phyloP scores from a whole-genome alignment of 2,113 vertebrate genomes.

The Lophius piscatorius region DNA sequence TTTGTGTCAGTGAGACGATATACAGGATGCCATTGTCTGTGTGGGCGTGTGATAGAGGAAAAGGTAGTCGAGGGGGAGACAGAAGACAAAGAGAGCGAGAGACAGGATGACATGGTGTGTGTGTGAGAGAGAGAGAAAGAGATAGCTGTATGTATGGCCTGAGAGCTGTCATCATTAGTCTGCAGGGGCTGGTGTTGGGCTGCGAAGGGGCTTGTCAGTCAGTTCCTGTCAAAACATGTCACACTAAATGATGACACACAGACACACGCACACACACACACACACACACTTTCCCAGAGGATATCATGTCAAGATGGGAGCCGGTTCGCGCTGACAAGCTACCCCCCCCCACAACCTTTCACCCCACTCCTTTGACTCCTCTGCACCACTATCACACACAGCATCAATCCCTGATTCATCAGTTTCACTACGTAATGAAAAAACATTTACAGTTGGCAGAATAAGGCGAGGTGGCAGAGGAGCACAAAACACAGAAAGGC shows the following conservation, averaged over 20 bases:
- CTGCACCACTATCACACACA: conserved; percentile 1
- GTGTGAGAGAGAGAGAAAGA: conserved; percentile 40
- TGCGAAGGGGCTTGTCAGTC: conserved; percentile 69
- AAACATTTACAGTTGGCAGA: conserved; percentile 13
- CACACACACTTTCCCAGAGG: conserved; percentile 52
- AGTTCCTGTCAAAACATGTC: conserved; percentile 75
- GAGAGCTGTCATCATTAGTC: conserved; percentile 74
- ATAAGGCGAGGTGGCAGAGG: background rate
- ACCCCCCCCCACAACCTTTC: conserved; percentile 55
- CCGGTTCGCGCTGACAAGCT: conserved; percentile 55
- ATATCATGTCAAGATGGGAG: conserved; percentile 61
- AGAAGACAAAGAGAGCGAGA: conserved; percentile 72
- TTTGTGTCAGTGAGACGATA: conserved; percentile 70
- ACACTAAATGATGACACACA: conserved; percentile 34
- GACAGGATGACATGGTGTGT: conserved; percentile 59
- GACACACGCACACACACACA: conserved; percentile 19
- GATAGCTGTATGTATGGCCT: conserved; percentile 66
- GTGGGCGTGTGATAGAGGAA: conserved; percentile 73
- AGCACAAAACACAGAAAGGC: background rate
- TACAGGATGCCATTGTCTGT: conserved; percentile 77
- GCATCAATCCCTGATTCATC: conserved; percentile 17
- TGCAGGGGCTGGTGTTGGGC: conserved; percentile 63
- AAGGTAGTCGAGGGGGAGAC: conserved; percentile 71
- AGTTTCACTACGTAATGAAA: background rate
- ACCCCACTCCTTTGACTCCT: conserved; percentile 32